Base-by-base conservation (phyloP, 2,113 vertebrate species). In the Gorsachius goisagi region DNA sequence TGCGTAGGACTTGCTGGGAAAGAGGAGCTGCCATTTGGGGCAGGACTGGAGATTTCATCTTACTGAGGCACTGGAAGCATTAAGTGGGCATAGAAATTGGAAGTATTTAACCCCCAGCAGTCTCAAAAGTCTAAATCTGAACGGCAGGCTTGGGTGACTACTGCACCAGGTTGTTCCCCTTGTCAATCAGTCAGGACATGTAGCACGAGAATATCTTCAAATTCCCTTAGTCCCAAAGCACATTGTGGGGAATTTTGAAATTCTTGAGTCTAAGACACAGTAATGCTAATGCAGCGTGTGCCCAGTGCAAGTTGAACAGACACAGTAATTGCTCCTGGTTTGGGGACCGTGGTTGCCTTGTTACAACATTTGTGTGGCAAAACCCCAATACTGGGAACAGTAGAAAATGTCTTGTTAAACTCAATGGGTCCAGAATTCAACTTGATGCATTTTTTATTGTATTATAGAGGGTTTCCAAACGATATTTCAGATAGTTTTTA, bases 341-440 rank as follows among this genome's bases (percentile, higher is more conserved):
- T 21, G 19, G 22, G 30, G 7, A 56, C 41, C 2, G 0, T 15
- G 12, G 19, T n/a, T 75, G 30, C 41, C 7, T 67, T 21, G 1
- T 16, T 66, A 45, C 15, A 89, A 45, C 24, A 58, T 52, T 64
- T 76, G 2, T 35, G 26, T 23, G n/a, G 75, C 53, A 69, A 73
- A 84, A 30, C 6, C n/a, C 33, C 2, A 0, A 23, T 24, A 16
- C 5, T 81, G 15, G 15, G 18, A 78, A 74, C 14, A 63, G 32
- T 7, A 79, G 35, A 75, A 85, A 84, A 63, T 16, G 5, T 35
- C 21, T 12, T 2, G 1, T 74, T 63, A 89, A 89, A 41, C 21
- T 63, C 60, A 22, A 6, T 52, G 32, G 18, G 37, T 66, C 15
- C 7, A 6, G 27, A 78, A 78, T 15, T 75, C 17, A 58, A 49